Evolutionary conservation across 30 jellyfish, hydroid and myxozoan species (phyloP).

Genomic region (Chrysaora quinquecirrha): DNA sequence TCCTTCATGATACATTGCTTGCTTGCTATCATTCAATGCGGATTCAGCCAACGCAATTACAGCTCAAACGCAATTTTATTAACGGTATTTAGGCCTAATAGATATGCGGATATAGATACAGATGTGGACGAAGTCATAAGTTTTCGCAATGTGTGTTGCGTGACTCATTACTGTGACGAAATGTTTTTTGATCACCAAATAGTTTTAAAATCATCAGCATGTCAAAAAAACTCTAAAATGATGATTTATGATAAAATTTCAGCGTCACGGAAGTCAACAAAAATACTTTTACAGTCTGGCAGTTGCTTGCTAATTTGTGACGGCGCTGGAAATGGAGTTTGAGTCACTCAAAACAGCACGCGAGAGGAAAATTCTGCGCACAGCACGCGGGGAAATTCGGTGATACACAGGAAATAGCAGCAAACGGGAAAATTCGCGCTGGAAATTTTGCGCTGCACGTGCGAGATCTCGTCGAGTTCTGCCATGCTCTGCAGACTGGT

Average conservation of each 20-base stretch:
- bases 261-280: not conserved
- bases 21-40: not conserved
- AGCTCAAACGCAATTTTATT: not conserved
- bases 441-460: not conserved
- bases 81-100: not conserved
- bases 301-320: not conserved
- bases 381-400: not conserved
- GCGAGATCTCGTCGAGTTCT: constrained; percentile 6
- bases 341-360: constrained; percentile 2
- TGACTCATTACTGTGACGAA: no score
- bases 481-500: constrained; percentile 4
- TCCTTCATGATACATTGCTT: not conserved
- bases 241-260: not conserved
- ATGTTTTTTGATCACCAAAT: no score
- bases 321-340: constrained; percentile 1
- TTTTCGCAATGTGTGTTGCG: no score
- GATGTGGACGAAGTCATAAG: not conserved
- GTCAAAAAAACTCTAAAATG: no score
- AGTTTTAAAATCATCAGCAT: no score
- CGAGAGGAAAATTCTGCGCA: not conserved
- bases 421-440: not conserved
- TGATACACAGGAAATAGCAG: not conserved
- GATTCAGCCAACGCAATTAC: not conserved
- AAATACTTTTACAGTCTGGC: not conserved
- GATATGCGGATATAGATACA: not conserved